Evolutionary conservation across 2,113 vertebrate genomes (phyloP).

Genomic region (Heterotis niloticus): DNA sequence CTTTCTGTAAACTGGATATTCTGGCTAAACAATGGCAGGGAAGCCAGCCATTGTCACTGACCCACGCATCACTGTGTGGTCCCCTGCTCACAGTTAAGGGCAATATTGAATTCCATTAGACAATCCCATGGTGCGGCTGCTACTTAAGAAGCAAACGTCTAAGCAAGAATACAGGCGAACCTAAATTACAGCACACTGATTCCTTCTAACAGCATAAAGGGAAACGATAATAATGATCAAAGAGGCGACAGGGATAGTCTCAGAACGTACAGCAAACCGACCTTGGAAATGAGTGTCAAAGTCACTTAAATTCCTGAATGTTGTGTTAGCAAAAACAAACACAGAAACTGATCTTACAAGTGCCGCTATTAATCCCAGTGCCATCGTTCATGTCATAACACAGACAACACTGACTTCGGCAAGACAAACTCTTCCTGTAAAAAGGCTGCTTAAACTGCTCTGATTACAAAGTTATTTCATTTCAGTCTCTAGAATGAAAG

Average conservation of each 20-base stretch:
- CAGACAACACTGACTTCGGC: no score
- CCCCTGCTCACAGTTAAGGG: conserved; percentile 21
- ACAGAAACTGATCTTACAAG: conserved; percentile 10
- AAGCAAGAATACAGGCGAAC: conserved; percentile 39
- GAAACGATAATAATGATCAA: conserved; percentile 19
- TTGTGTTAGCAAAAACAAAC: neutral
- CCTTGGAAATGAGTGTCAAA: conserved; percentile 64
- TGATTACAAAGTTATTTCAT: no score
- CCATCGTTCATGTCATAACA: no score
- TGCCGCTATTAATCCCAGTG: no score
- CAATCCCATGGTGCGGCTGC: conserved; percentile 29
- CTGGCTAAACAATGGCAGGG: conserved; percentile 18
- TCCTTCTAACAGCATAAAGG: conserved; percentile 28
- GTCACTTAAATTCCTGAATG: conserved; percentile 49
- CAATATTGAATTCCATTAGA: conserved; percentile 27
- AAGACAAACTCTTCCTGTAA: no score
- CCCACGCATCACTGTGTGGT: conserved; percentile 42
- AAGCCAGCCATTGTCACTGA: conserved; percentile 43
- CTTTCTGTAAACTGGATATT: conserved; percentile 2
- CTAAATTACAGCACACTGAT: conserved; percentile 10
- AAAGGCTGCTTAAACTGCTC: no score
- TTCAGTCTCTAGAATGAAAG: conserved; percentile 3
- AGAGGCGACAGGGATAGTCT: conserved; percentile 53
- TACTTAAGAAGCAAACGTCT: conserved; percentile 44
- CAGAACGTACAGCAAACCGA: conserved; percentile 48